Conservation (phyloP, 2,888 invertebrate species). For the Rhagonycha lutea region DNA sequence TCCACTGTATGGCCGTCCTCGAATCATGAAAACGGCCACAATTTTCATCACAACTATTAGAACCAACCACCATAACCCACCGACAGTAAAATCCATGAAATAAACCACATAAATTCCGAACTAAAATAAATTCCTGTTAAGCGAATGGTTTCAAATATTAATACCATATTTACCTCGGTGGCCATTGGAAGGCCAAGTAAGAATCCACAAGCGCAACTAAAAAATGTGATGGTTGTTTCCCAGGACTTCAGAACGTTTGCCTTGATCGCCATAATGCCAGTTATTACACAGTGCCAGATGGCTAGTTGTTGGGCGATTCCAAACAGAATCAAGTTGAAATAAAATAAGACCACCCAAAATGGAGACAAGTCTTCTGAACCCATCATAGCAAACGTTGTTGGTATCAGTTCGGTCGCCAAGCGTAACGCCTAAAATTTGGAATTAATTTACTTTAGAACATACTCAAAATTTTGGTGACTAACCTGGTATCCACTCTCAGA, state of each 20-base stretch:
- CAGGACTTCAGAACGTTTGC: conserved; percentile 72
- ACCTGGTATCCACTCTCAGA: conserved; percentile 77
- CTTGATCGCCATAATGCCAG: conserved; percentile 80
- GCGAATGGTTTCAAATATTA: background rate
- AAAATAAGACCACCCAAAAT: conserved; percentile 87
- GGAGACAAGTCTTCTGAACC: conserved; percentile 79
- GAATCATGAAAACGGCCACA: conserved; percentile 82
- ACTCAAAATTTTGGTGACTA: background rate
- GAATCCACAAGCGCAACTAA: conserved; percentile 82
- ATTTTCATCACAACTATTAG: conserved; percentile 76
- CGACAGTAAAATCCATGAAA: conserved; percentile 82
- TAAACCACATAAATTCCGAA: conserved; percentile 81
- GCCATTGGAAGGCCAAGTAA: conserved; percentile 83
- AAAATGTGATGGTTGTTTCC: conserved; percentile 83
- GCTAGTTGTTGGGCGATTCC: conserved; percentile 88
- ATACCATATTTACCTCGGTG: conserved; percentile 68
- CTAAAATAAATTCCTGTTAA: conserved; percentile 53
- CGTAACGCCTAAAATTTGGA: conserved; percentile 63
- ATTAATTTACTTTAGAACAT: background rate
- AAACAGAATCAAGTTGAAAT: conserved; percentile 81
- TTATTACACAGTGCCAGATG: conserved; percentile 89
- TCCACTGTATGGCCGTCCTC: conserved; percentile 85
- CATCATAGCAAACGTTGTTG: conserved; percentile 78
- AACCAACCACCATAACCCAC: conserved; percentile 87
- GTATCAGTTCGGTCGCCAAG: conserved; percentile 87